Percentiles rank a stretch among this genome's conserved stretches.
Evolutionary conservation across 2,113 vertebrate species (phyloP).

Genomic region (Python bivittatus): DNA sequence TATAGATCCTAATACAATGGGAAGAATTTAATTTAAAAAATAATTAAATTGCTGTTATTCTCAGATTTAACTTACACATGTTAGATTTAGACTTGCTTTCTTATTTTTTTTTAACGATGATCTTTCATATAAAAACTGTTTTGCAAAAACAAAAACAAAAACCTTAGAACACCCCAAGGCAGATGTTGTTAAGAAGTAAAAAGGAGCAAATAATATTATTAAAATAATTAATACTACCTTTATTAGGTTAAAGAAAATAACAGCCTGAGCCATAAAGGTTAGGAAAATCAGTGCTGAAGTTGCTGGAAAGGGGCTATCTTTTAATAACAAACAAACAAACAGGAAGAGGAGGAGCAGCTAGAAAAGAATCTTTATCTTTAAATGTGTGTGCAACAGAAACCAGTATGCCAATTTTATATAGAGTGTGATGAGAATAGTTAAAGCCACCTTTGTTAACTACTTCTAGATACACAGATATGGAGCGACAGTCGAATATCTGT

Average conservation of each 20-base stretch:
- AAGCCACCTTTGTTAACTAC: background rate
- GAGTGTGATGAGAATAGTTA: background rate
- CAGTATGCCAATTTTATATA: background rate
- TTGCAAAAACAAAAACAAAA: background rate
- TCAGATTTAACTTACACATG: background rate
- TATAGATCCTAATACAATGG: background rate
- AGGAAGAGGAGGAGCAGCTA: background rate
- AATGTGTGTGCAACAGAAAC: background rate
- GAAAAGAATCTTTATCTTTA: background rate
- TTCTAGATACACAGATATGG: background rate
- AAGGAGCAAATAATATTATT: background rate
- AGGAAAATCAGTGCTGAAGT: background rate
- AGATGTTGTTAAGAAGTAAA: background rate
- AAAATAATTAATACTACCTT: background rate
- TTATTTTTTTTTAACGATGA: background rate
- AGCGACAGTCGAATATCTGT: background rate
- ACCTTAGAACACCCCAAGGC: background rate
- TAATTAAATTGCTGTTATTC: background rate
- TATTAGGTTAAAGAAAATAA: background rate
- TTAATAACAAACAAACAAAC: background rate
- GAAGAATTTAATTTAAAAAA: background rate
- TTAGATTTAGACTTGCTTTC: background rate
- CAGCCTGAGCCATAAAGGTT: background rate
- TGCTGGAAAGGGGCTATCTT: background rate
- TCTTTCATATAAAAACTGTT: background rate